Percentiles rank a stretch among this genome's conserved stretches.
These are phyloP conservation scores for Sciurus vulgaris DNA, from an alignment of 2,797 vertebrate genomes.

Conservation along the genomic window DNA sequence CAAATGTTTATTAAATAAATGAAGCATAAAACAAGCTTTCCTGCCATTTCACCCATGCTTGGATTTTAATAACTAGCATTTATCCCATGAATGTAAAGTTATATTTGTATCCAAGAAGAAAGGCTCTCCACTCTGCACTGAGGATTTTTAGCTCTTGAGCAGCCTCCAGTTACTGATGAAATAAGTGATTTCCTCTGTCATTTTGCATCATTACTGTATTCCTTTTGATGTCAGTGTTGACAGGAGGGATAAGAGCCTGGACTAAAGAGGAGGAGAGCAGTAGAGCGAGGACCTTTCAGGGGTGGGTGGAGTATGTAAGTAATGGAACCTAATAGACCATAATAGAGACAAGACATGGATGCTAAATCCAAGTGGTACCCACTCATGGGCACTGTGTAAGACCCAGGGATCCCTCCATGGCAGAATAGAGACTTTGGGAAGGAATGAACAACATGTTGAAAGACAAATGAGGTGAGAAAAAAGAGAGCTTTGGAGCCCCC, in stretches of 20 bases:
- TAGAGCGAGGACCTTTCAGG: no score
- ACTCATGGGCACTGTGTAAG: neutral
- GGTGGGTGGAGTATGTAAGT: accelerated
- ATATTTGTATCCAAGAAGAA: constrained; percentile 70
- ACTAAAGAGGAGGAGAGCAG: neutral
- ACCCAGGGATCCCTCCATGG: neutral
- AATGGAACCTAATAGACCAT: neutral
- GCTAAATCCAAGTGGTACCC: accelerated
- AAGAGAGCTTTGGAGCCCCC: neutral
- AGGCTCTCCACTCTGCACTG: neutral
- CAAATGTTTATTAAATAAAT: constrained; percentile 78
- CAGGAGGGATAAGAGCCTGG: neutral
- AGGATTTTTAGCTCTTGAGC: neutral
- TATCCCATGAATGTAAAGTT: constrained; percentile 72
- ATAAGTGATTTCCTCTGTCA: constrained; percentile 4
- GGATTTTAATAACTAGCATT: constrained; percentile 73
- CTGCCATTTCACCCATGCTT: constrained; percentile 69
- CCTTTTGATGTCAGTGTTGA: neutral
- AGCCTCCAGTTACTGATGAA: constrained; percentile 14
- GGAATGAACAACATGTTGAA: neutral
- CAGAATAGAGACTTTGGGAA: neutral
- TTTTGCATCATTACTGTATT: neutral
- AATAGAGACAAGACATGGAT: neutral
- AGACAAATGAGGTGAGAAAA: neutral
- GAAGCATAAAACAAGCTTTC: constrained; percentile 77